Base-by-base conservation (phyloP, 2,797 vertebrate species). In the Myotis myotis region DNA sequence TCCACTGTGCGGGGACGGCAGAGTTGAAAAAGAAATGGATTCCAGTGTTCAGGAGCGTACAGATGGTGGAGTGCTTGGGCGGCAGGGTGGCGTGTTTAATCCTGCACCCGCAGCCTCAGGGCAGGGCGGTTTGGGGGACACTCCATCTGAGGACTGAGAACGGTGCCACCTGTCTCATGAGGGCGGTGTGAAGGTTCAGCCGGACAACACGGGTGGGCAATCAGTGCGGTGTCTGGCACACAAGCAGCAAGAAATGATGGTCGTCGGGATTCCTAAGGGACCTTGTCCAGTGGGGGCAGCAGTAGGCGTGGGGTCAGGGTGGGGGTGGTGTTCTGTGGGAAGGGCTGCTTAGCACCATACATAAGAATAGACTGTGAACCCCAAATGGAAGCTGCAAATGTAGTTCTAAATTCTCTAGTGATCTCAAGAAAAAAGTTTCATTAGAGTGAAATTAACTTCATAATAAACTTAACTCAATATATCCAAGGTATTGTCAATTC, bases 51-150 rank as follows among this genome's bases (percentile, higher is more conserved):
- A n/a, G 41, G 6, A 51, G 57, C 33, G 15, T 1, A 3, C 0
- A 19, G 38, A 10, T 1, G 8, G 55, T 11, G 7, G 3, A 3
- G 30, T 28, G 2, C 12, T 8, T 9, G 5, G 20, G 0, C 2
- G 0, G 2, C 1, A 28, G n/a, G 51, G 44, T 17, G 41, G 1
- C 8, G 10, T 38, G 86, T 44, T 30, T 17, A 13, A 1, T 19
- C 1, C 0, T 33, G 7, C 17, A 1, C 1, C 6, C 1, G 8
- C 28, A 33, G 12, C 60, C 33, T 19, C 30, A 9, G 47, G 36
- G 19, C 33, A 70, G 8, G 17, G n/a, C 1, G 0, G 23, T 13
- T 13, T 10, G 12, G 51, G 83, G 68, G 17, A 28, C 80, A 47
- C 30, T 25, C 16, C 30, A 53, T 11, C 38, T 20, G 44, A 83